A percentile compares a stretch with the other conserved stretches of the same genome.
Evolutionary conservation across 2,113 vertebrate species (phyloP).

Genomic region (Calonectris borealis): DNA sequence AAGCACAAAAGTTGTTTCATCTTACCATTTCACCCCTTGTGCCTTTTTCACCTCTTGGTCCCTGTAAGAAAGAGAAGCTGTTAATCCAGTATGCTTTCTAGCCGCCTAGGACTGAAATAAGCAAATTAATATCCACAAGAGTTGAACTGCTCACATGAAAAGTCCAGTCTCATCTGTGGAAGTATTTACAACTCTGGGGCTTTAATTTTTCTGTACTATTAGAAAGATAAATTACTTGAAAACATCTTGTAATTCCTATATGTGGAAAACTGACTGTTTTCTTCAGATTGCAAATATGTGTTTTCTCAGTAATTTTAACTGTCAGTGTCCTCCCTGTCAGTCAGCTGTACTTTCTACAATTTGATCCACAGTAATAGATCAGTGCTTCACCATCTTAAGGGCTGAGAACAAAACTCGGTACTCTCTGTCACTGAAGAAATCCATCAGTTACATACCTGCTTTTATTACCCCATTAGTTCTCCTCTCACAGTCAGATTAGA

Average conservation of each 20-base stretch:
- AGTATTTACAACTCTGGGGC: neutral
- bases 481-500: neutral
- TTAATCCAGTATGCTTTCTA: neutral
- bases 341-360: neutral
- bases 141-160: neutral
- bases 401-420: neutral
- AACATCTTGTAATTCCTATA: neutral
- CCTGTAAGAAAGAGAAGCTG: slow-evolving; percentile 74
- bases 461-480: neutral
- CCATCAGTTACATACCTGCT: neutral
- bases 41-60: slow-evolving; percentile 88
- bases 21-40: slow-evolving; percentile 91
- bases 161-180: neutral
- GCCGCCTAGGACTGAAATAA: neutral
- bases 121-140: neutral
- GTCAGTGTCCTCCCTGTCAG: neutral
- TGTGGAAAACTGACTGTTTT: neutral
- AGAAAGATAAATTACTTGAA: neutral
- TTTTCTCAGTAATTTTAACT: neutral
- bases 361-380: neutral
- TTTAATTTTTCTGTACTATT: neutral
- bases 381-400: neutral
- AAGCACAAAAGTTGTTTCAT: slow-evolving; percentile 17
- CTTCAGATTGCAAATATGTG: neutral
- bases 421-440: neutral